Evolutionary conservation across 53 echinoderm and acorn worm genomes (phyloP), one percentile per base, ranked within the genome.

Genomic region (Hippasteria phrygiana): DNA sequence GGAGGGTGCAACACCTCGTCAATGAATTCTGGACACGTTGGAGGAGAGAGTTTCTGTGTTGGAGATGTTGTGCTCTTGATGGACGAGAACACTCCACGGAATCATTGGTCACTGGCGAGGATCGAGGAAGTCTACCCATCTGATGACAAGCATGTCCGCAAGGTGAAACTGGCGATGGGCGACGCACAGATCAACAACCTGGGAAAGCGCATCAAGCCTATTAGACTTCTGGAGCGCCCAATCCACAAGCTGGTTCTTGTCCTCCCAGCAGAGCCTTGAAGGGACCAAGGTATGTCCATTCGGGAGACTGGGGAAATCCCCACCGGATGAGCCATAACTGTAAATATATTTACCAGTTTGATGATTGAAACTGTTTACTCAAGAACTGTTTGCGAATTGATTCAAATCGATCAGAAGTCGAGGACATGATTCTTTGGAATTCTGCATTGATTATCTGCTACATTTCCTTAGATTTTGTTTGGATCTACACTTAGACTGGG

Each of bases 41-140:
- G 89, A 43, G 54, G 67, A 51, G 43, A 37, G 90, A 90, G 51
- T 90, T 82, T 43, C 50, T 80, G 48, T 9, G 70, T 55, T 13
- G 83, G 74, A 34, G 90, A 90, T 38, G 62, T 90, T 1, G 90
- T 90, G 41, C 27, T 90, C 62, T 37, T 90, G 16, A 74, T 59
- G 63, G 90, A 90, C 55, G 75, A 90, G 16, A 48, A 63, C 17
- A 12, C 28, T 17, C 66, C 83, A 33, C 74, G 83, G 24, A 90
- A 83, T 54, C 29, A 14, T 41, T 90, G 89, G 89, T 46, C 34
- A 14, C 26, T 89, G 4, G 89, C 66, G 33, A 39, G 79, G 59
- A 69, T 89, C n/a, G 24, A 22, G 2, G 66, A 78, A 40, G 71
- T 89, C 5, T 89, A 79, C 48, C 46, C 89, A 16, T 45, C 66